Evolutionary conservation across 2,113 vertebrate genomes (phyloP), one percentile per base, ranked within the genome.

Genomic region (Gasterosteus nipponicus): DNA sequence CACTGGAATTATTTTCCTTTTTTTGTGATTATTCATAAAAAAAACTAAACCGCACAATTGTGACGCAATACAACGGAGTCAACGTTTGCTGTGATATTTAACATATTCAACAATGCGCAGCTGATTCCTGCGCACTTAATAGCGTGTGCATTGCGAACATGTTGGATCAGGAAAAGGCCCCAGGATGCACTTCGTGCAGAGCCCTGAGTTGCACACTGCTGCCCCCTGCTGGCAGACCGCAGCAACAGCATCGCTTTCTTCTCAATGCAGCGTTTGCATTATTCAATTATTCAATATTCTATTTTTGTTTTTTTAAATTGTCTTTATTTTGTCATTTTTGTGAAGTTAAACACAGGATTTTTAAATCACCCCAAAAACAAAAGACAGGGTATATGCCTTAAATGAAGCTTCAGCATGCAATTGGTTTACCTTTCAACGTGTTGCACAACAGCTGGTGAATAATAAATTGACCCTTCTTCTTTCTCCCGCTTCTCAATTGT

Each of bases 221-320:
- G 87, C 60, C 87, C 70, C 78, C 89, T 91, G 76, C 76, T 62
- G 93, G 77, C 62, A 11, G n/a, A 75, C 0, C 19, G 18, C 0
- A 12, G 47, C 0, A 79, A 73, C 39, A 35, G 9, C 51, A 63
- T 9, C n/a, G 0, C 2, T 60, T 26, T 33, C n/a, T 49, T 14
- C 1, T 35, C 0, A 44, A 2, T 44, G 10, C 12, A 31, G 7
- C 26, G 1, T 68, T 31, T 35, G 10, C 38, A 26, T 26, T 26
- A 26, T 26, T 26, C 22, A 26, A 26, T 26, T 26, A 26, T 26
- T 26, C 19, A 8, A 0, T 4, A 0, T 39, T 63, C 51, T 1
- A 26, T 33, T n/a, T 31, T 38, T 0, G n/a, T 3, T 5, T 46
- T 1, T 53, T 5, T 3, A 0, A 47, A 47, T n/a, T 39, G 1